Evolutionary conservation across 1,140 invertebrate genomes (phyloP).

Genomic region (Brachionus sp.): DNA sequence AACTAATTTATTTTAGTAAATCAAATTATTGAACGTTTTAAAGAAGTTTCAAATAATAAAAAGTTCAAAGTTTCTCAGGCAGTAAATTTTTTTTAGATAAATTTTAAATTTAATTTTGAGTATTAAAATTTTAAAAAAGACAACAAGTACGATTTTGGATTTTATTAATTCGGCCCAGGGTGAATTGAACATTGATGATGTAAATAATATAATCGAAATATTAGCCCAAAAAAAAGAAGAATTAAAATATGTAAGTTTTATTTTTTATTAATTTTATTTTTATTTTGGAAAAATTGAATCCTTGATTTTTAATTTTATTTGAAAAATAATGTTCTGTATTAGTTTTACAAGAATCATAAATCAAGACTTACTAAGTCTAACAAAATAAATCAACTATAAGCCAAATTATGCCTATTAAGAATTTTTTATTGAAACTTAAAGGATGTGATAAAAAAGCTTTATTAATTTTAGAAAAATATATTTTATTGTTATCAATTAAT

Average conservation of each 20-base stretch:
- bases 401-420: no score
- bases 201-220: constrained; percentile 23
- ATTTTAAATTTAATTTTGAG: neutral
- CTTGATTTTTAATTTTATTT: no score
- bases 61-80: constrained; percentile 21
- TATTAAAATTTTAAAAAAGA: neutral
- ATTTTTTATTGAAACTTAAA: no score
- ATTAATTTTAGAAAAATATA: no score
- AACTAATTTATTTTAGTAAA: constrained; percentile 63
- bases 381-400: no score
- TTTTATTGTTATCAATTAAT: no score
- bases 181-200: constrained; percentile 33
- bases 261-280: neutral
- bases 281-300: neutral
- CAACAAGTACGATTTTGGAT: neutral
- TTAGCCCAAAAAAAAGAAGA: constrained; percentile 42
- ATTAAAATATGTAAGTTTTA: constrained; percentile 23
- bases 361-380: no score
- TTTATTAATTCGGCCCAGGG: constrained; percentile 7
- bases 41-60: constrained; percentile 60
- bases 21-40: constrained; percentile 73
- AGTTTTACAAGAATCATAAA: no score
- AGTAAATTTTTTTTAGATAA: neutral
- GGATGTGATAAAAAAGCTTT: no score
- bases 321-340: no score